phyloP scores from a whole-genome alignment of 2,888 invertebrate species.

The Drepanosiphum platanoidis region DNA sequence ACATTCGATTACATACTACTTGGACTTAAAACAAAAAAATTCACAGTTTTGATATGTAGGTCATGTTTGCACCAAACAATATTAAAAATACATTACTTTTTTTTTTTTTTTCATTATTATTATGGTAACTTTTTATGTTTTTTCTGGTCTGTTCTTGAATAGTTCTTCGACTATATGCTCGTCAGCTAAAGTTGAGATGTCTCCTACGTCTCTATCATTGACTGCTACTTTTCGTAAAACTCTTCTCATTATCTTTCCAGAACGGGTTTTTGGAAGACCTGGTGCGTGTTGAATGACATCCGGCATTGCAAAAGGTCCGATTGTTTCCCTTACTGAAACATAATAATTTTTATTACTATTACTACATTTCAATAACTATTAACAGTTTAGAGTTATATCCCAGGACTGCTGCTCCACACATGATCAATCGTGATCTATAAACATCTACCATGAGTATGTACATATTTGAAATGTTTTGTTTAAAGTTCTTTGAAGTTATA shows the following conservation, averaged over 20 bases:
- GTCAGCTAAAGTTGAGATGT: slow-evolving; percentile 93
- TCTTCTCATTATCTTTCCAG: slow-evolving; percentile 98
- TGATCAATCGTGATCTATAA: no score
- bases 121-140: slow-evolving; percentile 37
- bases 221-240: slow-evolving; percentile 92
- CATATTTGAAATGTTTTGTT: no score
- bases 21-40: slow-evolving; percentile 36
- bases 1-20: slow-evolving; percentile 13
- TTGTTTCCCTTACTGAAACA: slow-evolving; percentile 81
- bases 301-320: slow-evolving; percentile 96
- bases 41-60: slow-evolving; percentile 56
- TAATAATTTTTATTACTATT: no score
- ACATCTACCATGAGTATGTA: no score
- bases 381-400: no score
- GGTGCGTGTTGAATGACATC: slow-evolving; percentile 95
- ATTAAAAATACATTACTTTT: slow-evolving; percentile 12
- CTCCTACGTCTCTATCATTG: slow-evolving; percentile 89
- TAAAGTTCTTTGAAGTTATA: no score
- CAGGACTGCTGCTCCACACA: no score
- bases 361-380: no score
- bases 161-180: slow-evolving; percentile 85
- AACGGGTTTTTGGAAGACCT: slow-evolving; percentile 93
- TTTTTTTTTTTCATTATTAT: no score
- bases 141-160: slow-evolving; percentile 76
- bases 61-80: slow-evolving; percentile 34